Evolutionary conservation across 1,140 invertebrate species (phyloP).

Genomic region (Drosophila nigromelanica): DNA sequence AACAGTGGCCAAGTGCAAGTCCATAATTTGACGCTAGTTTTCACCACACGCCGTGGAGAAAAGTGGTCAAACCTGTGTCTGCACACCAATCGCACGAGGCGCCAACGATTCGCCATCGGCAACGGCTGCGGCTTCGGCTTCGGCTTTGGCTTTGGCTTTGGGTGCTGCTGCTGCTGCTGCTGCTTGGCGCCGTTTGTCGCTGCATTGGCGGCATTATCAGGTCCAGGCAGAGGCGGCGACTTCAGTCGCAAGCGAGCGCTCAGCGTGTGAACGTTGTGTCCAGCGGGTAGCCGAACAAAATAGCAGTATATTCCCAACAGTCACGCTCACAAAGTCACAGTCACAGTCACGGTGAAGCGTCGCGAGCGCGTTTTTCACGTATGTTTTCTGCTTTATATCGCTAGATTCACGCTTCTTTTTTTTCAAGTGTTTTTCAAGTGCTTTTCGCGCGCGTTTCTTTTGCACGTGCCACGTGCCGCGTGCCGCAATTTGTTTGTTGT

Average conservation of each 20-base stretch:
- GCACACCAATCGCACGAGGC: not conserved
- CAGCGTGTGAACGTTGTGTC: conserved; percentile 68
- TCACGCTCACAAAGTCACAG: conserved; percentile 7
- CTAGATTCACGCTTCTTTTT: conserved; percentile 7
- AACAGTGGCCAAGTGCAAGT: conserved; percentile 45
- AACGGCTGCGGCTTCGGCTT: conserved; percentile 19
- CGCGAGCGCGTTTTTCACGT: conserved; percentile 33
- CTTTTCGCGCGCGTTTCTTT: conserved; percentile 38
- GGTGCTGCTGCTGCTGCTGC: conserved; percentile 11
- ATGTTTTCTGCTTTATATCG: conserved; percentile 18
- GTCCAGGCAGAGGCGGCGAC: conserved; percentile 53
- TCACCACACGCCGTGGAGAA: conserved; percentile 64
- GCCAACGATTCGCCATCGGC: conserved; percentile 14
- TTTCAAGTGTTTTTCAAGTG: conserved; percentile 34
- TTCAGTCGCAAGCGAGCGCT: conserved; percentile 78
- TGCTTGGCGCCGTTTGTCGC: not conserved
- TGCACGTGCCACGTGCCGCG: conserved; percentile 36
- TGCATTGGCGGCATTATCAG: conserved; percentile 63
- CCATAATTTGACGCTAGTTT: conserved; percentile 73
- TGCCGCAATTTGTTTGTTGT: conserved; percentile 37
- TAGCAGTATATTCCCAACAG: conserved; percentile 1
- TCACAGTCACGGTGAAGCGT: not conserved
- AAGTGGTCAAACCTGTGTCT: conserved; percentile 62
- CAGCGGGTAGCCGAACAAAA: conserved; percentile 14
- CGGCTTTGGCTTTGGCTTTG: conserved; percentile 12